Evolutionary conservation across 2,113 vertebrate species (phyloP).

Genomic region (Melospiza melodia): DNA sequence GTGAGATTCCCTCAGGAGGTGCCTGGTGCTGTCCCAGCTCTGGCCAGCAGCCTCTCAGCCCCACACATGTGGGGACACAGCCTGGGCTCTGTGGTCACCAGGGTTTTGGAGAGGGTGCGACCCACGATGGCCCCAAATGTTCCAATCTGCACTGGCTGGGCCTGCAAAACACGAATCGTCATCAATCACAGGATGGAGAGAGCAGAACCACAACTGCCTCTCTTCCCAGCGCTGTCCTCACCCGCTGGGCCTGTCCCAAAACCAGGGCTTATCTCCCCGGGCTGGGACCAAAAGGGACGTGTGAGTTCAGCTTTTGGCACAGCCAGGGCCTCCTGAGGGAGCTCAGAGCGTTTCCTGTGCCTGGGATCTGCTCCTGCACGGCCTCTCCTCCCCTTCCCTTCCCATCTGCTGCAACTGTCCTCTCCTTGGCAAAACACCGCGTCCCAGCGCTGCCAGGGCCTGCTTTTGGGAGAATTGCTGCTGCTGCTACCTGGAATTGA

Average conservation of each 20-base stretch:
- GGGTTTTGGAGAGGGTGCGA: not conserved
- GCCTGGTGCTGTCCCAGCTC: not conserved
- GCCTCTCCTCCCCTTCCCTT: not conserved
- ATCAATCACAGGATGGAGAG: not conserved
- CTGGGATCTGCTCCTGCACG: not conserved
- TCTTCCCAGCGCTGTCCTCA: conserved; percentile 8
- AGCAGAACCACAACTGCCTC: not conserved
- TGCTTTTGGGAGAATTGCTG: not conserved
- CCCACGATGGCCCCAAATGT: not conserved
- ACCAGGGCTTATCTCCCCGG: not conserved
- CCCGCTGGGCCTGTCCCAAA: not conserved
- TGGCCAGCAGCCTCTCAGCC: not conserved
- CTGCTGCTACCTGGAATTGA: not conserved
- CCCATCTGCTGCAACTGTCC: not conserved
- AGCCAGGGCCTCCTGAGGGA: not conserved
- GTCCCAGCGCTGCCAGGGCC: not conserved
- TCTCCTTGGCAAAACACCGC: rapidly evolving
- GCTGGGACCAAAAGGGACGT: not conserved
- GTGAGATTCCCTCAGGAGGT: not conserved
- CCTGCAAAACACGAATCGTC: not conserved
- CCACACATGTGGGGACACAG: not conserved
- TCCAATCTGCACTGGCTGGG: not conserved
- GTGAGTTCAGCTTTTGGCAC: conserved; percentile 58
- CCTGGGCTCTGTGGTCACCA: not conserved
- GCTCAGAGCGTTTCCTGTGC: not conserved